Evolutionary conservation across 2,797 vertebrate genomes (phyloP).

Genomic region (Apodemus agrarius): DNA sequence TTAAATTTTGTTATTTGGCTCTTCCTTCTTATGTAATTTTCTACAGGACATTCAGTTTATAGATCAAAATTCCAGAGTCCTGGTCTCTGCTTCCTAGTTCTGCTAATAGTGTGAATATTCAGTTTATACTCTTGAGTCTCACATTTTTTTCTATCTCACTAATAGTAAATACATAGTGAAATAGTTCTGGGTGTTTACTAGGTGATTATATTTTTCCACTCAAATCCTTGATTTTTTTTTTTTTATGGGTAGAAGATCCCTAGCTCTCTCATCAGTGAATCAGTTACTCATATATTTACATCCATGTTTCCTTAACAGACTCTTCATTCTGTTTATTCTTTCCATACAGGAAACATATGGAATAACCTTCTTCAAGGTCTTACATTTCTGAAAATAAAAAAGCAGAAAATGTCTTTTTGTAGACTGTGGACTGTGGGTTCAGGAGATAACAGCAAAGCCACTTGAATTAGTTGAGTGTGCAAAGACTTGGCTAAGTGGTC

Average conservation of each 20-base stretch:
- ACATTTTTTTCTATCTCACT: background rate
- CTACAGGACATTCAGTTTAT: too few relatives aligned
- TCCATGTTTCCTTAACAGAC: background rate
- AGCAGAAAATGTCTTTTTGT: background rate
- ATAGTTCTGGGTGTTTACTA: too few relatives aligned
- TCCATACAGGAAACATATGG: background rate
- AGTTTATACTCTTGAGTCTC: background rate
- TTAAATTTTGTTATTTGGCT: background rate
- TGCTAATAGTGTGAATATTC: background rate
- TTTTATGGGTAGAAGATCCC: background rate
- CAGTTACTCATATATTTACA: background rate
- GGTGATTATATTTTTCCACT: background rate
- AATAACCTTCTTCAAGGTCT: background rate
- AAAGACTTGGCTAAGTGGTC: background rate
- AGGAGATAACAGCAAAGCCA: background rate
- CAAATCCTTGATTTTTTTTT: background rate
- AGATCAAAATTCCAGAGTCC: background rate
- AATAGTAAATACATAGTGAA: background rate
- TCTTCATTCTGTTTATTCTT: background rate
- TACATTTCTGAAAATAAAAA: background rate
- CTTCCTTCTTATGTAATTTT: background rate
- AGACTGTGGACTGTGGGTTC: background rate
- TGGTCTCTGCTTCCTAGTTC: background rate
- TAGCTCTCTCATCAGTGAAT: background rate
- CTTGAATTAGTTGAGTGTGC: background rate